Evolutionary conservation across 2,888 invertebrate species (phyloP), one percentile per base, ranked within the genome.

Genomic region (Bursaphelenchus okinawaensis): DNA sequence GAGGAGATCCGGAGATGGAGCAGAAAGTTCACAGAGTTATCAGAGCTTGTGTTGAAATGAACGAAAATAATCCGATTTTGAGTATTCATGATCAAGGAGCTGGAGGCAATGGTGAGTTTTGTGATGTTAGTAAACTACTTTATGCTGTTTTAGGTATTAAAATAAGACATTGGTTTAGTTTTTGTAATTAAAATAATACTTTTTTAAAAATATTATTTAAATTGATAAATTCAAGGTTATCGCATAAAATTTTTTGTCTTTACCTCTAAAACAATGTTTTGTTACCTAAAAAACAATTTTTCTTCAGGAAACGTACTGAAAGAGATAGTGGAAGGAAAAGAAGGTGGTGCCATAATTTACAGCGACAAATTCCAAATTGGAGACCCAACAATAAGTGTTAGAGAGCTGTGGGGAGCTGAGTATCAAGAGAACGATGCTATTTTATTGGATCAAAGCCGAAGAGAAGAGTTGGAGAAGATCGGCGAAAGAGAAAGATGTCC

Each of bases 41-140:
- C 0, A 87, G 95, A 70, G 91, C 91, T 0, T 96, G 96, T 80
- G 86, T 92, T 29, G 96, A 98, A 85, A 85, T 90, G 82, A 88
- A 88, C 52, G 0, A 55, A 0, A 86, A 87, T 0, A 93, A 96
- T 85, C 95, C 95, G 1, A 93, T 96, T 75, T 87, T 87, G 76
- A 90, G 93, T 87, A 95, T 98, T 76, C 96, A 98, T 83, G 96
- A 98, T 85, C 96, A 96, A 87, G 96, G 96, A 22, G 96, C 96
- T 8, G 96, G 96, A n/a, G 96, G 96, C 55, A 87, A 87, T 78
- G 86, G 86, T 85, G 0, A 7, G 59, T 60, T 52, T 62, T 67
- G n/a, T 16, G 12, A 16, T n/a, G n/a, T n/a, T n/a, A n/a, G n/a
- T n/a, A n/a, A n/a, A n/a, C n/a, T n/a, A n/a, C n/a, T n/a, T n/a